phyloP scores from a whole-genome alignment of 2,113 vertebrate genomes.

The Myotis davidii region DNA sequence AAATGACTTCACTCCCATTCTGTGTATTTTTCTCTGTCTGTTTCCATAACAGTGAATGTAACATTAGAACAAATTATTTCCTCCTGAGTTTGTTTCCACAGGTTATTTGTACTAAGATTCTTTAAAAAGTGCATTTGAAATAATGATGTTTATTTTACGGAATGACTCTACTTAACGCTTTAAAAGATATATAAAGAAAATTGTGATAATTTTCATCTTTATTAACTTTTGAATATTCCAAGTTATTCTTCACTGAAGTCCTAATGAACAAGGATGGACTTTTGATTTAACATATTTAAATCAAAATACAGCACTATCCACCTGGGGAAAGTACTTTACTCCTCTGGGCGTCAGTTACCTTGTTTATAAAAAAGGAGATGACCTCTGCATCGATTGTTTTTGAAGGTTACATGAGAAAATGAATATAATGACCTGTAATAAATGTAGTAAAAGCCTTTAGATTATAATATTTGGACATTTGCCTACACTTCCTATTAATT shows the following conservation, averaged over 20 bases:
- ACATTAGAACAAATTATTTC: not conserved
- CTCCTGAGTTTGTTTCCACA: not conserved
- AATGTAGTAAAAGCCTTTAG: not conserved
- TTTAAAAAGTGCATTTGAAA: not conserved
- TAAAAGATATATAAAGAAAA: not conserved
- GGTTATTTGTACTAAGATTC: not conserved
- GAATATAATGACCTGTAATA: not conserved
- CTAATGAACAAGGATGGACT: not conserved
- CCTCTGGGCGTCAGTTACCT: not conserved
- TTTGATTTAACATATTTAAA: not conserved
- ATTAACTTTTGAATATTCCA: not conserved
- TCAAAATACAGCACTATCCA: not conserved
- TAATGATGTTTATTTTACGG: not conserved
- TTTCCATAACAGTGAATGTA: not conserved
- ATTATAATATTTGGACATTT: not conserved
- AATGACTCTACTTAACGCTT: not conserved
- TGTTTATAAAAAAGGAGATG: not conserved
- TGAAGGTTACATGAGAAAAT: constrained; percentile 7
- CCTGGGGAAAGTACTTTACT: not conserved
- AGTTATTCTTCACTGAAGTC: not conserved
- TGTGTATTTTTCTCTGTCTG: not conserved
- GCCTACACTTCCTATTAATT: not conserved
- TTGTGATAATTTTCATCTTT: not conserved
- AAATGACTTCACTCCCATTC: not conserved
- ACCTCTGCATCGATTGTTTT: not conserved